Evolutionary conservation across 2,113 vertebrate genomes (phyloP).

Genomic region (Cyanoramphus novaezelandiae): DNA sequence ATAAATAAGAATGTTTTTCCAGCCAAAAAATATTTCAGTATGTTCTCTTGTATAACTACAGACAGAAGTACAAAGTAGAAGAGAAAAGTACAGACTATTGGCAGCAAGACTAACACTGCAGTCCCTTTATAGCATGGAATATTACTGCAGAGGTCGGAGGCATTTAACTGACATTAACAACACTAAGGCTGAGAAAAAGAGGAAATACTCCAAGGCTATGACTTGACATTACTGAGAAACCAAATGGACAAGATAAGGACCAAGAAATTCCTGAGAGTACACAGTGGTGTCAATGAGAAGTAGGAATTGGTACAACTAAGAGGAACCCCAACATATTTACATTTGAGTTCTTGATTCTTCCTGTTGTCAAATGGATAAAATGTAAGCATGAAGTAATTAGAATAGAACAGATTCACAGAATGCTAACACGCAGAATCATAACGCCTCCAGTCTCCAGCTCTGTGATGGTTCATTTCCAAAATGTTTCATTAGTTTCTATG

Average conservation of each 20-base stretch:
- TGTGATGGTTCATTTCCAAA: slow-evolving; percentile 28
- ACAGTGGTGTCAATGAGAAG: background rate
- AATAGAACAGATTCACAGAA: background rate
- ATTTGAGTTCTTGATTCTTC: background rate
- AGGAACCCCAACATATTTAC: background rate
- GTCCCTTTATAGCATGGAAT: background rate
- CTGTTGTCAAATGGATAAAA: background rate
- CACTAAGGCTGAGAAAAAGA: background rate
- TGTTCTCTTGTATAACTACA: background rate
- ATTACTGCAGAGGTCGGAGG: background rate
- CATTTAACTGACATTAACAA: background rate
- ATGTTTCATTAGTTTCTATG: slow-evolving; percentile 37
- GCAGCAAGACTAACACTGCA: background rate
- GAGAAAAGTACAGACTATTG: background rate
- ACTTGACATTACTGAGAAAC: background rate
- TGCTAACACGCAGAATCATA: background rate
- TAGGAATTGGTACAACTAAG: background rate
- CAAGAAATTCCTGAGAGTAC: background rate
- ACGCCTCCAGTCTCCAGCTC: background rate
- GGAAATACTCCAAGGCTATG: background rate
- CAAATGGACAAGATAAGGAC: background rate
- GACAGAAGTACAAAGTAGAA: background rate
- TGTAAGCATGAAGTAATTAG: background rate
- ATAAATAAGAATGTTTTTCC: slow-evolving; percentile 4
- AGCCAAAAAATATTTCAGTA: slow-evolving; percentile 28